These are phyloP conservation scores for Romanomermis culicivorax DNA, from an alignment of 2,888 invertebrate species.

Conservation along the genomic window DNA sequence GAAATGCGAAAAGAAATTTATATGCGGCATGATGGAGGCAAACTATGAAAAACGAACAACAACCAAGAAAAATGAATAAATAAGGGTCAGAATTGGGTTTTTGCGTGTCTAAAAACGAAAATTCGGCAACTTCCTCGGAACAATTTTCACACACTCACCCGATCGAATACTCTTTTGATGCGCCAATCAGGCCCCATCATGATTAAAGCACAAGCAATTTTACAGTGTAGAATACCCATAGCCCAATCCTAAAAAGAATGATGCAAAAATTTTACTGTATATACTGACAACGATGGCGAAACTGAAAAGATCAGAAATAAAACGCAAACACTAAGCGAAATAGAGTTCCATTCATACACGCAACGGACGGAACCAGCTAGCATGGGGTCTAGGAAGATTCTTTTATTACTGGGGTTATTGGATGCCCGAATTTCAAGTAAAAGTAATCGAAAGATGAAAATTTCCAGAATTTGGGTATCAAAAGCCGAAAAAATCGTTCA, in stretches of 20 bases:
- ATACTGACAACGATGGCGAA: background rate
- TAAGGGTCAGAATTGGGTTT: background rate
- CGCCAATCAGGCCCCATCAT: constrained; percentile 93
- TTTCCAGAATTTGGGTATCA: no score
- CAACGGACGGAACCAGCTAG: no score
- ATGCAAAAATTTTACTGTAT: background rate
- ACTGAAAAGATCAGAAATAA: background rate
- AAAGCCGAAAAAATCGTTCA: no score
- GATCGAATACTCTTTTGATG: constrained; percentile 71
- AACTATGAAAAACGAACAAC: no score
- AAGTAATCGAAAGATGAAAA: constrained; percentile 36
- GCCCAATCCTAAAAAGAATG: constrained; percentile 61
- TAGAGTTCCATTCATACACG: no score
- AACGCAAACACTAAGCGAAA: background rate
- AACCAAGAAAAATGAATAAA: no score
- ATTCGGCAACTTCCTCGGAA: no score
- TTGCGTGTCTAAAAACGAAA: no score
- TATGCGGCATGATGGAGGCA: no score
- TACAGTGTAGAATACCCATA: constrained; percentile 82
- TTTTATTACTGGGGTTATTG: no score
- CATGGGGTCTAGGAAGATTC: background rate
- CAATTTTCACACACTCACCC: no score
- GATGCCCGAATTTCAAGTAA: constrained; percentile 4
- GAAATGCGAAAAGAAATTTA: background rate
- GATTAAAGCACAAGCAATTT: constrained; percentile 81